Evolutionary conservation across 2,888 invertebrate species (phyloP).

Genomic region (Cephus spinipes): DNA sequence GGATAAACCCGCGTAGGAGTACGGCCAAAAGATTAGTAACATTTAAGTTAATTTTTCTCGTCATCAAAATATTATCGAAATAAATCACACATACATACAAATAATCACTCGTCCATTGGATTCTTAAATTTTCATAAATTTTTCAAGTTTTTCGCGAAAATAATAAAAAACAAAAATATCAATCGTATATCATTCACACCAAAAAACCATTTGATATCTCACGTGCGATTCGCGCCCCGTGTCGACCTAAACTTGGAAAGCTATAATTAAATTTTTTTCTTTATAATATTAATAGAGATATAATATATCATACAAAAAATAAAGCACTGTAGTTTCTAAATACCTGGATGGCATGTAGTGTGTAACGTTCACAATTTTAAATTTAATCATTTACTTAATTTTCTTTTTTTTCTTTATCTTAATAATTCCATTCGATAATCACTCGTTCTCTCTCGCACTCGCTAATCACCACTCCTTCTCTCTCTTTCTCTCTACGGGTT

Average conservation of each 20-base stretch:
- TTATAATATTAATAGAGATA: slow-evolving; percentile 37
- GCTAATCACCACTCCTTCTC: slow-evolving; percentile 5
- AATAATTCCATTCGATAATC: slow-evolving; percentile 1
- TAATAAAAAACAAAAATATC: not conserved
- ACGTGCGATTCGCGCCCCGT: slow-evolving; percentile 22
- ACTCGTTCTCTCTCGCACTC: not conserved
- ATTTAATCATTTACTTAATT: slow-evolving; percentile 4
- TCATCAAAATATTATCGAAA: not conserved
- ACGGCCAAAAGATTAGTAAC: not conserved
- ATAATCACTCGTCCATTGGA: not conserved
- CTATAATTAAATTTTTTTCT: slow-evolving; percentile 41
- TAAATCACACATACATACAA: not conserved
- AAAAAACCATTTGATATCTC: not conserved
- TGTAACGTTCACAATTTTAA: slow-evolving; percentile 23
- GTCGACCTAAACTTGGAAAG: slow-evolving; percentile 41
- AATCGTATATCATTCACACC: not conserved
- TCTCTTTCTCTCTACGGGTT: slow-evolving; percentile 11
- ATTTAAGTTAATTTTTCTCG: not conserved
- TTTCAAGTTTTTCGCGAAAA: not conserved
- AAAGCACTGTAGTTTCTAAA: slow-evolving; percentile 58
- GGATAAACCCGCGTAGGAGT: not conserved
- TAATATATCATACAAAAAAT: slow-evolving; percentile 57
- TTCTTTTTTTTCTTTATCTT: slow-evolving; percentile 3
- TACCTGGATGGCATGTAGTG: slow-evolving; percentile 55
- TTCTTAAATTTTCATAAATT: not conserved